Base-by-base conservation (phyloP, 2,888 invertebrate species). In the Ormyrus nitidulus region DNA sequence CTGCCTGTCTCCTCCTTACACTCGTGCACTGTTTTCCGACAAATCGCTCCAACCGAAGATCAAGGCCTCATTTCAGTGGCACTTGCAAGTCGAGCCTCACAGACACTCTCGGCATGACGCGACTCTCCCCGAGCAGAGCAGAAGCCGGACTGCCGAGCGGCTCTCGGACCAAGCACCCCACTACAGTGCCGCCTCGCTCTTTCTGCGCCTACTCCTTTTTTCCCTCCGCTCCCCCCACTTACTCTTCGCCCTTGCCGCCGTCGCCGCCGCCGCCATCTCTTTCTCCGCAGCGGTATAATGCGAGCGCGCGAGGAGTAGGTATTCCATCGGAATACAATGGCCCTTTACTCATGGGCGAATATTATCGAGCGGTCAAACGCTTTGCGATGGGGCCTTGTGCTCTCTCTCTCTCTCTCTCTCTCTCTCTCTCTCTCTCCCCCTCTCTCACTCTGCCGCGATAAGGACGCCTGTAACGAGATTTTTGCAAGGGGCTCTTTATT, bases 71-170 rank as follows among this genome's bases (percentile, higher is more conserved):
- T 34, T 34, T 34, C 34, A 34, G 34, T 34, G 34, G 34, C 34
- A 34, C 34, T 34, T 34, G 34, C 34, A 34, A 4, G 71, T 34
- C 11, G 71, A 34, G 34, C 34, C 58, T 48, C 83, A 72, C 53
- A 81, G 34, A 4, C 34, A 34, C 34, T 74, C 82, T 82, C 84
- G 83, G 83, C 85, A 86, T 86, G 83, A 84, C 84, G 68, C 77
- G 75, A 76, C 76, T 69, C 83, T 80, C 80, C 73, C 79, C 66
- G 54, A 62, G 80, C 77, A 69, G 84, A 84, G 83, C 83, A 82
- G 80, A 84, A 85, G 83, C 84, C 85, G 84, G 84, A 87, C 87
- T 86, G 85, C 0, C 61, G 4, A 13, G 66, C 66, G 19, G 7
- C 34, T 19, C 61, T 34, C 34, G 34, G 4, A 34, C 34, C 34